A percentile compares a stretch with the other conserved stretches of the same genome.
Conservation (phyloP, 2,113 vertebrate genomes). For the Hyperoodon ampullatus region DNA sequence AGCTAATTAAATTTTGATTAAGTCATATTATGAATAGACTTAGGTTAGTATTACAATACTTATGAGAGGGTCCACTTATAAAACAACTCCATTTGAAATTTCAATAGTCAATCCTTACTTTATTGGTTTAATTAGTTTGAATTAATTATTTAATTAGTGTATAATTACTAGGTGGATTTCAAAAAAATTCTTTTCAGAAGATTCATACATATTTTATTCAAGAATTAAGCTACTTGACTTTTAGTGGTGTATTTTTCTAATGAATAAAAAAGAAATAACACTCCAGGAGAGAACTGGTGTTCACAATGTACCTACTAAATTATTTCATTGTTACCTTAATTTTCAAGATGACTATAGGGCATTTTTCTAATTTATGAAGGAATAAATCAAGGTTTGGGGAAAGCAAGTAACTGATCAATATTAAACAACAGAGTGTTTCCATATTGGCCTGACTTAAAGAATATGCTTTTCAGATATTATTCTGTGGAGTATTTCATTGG, state of each 20-base stretch:
- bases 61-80: neutral
- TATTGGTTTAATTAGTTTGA: conserved; percentile 30
- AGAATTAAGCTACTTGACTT: neutral
- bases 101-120: conserved; percentile 10
- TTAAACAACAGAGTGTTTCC: neutral
- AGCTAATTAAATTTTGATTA: conserved; percentile 48
- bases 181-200: neutral
- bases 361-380: neutral
- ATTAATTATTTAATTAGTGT: conserved; percentile 31
- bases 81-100: conserved; percentile 43
- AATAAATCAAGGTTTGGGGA: neutral
- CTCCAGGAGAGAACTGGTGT: neutral
- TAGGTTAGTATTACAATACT: neutral
- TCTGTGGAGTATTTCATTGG: neutral
- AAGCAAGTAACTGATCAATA: neutral
- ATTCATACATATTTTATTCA: conserved; percentile 24
- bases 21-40: neutral
- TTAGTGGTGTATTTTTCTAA: neutral
- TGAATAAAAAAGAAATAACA: neutral
- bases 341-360: neutral
- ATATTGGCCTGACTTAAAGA: neutral
- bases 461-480: neutral
- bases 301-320: neutral
- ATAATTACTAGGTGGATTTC: conserved; percentile 7
- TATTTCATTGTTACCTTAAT: conserved; percentile 17